These are phyloP conservation scores for Malthinus flaveolus DNA, from an alignment of 2,888 invertebrate genomes.

Conservation along the genomic window DNA sequence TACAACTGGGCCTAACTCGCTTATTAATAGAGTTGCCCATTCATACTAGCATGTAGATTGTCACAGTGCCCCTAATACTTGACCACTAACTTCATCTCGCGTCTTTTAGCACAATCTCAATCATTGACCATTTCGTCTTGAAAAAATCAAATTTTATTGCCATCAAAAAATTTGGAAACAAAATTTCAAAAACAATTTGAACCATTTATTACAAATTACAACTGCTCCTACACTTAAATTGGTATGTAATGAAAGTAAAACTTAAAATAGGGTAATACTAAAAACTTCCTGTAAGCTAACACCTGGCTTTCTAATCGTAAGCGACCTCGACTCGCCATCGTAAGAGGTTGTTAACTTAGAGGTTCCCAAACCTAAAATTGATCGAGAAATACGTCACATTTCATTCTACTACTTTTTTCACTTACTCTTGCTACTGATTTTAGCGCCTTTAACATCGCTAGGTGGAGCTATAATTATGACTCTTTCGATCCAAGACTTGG, in stretches of 20 bases:
- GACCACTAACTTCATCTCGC: too few species aligned
- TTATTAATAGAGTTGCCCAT: too few species aligned
- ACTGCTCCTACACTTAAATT: not conserved
- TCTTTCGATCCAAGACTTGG: slow-evolving; percentile 86
- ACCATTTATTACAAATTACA: too few species aligned
- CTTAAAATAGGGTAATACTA: slow-evolving; percentile 40
- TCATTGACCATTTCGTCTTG: too few species aligned
- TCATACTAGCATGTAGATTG: too few species aligned
- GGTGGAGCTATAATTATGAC: slow-evolving; percentile 82
- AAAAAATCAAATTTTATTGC: too few species aligned
- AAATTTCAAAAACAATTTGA: too few species aligned
- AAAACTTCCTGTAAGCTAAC: slow-evolving; percentile 79
- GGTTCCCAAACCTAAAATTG: slow-evolving; percentile 59
- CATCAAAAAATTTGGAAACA: too few species aligned
- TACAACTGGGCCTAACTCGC: too few species aligned
- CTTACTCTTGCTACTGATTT: slow-evolving; percentile 58
- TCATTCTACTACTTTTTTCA: slow-evolving; percentile 10
- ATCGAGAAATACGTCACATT: not conserved
- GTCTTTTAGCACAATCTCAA: too few species aligned
- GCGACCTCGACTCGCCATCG: slow-evolving; percentile 66
- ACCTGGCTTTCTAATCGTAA: slow-evolving; percentile 84
- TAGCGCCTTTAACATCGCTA: slow-evolving; percentile 69
- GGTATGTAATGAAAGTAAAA: not conserved
- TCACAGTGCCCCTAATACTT: too few species aligned
- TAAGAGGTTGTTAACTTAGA: slow-evolving; percentile 68